Base-by-base conservation (phyloP, 1,140 invertebrate species). In the Tachypleus tridentatus region DNA sequence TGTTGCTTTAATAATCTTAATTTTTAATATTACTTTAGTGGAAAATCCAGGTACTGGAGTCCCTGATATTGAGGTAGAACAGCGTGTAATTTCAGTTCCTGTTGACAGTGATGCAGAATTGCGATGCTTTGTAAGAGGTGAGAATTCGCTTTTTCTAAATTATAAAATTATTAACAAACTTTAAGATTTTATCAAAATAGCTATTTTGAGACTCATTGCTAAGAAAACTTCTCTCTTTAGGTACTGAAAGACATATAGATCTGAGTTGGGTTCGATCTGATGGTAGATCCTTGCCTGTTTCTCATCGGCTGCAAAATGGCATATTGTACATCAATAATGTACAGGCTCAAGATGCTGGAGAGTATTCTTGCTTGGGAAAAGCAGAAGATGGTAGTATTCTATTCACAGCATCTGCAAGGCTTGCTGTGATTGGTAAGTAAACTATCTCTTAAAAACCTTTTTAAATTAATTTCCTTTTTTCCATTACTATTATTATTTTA, bases 331-430 rank as follows among this genome's bases (percentile, higher is more conserved):
- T 92, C 50, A 78, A 80, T 5, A 76, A 80, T 49, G 85, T 88
- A 0, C 76, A 82, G 59, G 76, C 80, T 58, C 80, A 83, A 52
- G 86, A 86, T 68, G 82, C 83, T 51, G 92, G 92, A 5, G 80
- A 85, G 67, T 97, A 97, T 73, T 80, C 84, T 51, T 96, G 92
- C 74, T 74, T 82, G 50, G 83, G 84, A 3, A 72, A 82, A 10
- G 80, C 72, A 29, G 77, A 76, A 5, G 76, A 77, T 6, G 78
- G 70, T 53, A 80, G 70, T 73, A 73, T 72, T 70, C 60, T 70
- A 10, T 76, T 74, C 69, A 76, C 74, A 61, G 78, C 80, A 0
- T 79, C 77, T 64, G 77, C 82, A n/a, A 74, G 78, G 59, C 72
- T 86, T 4, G 75, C 78, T 72, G 80, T 86, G 53, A 72, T 82